A percentile compares a stretch with the other conserved stretches of the same genome.
Conservation (phyloP, 2,113 vertebrate genomes). For the Balaeniceps rex region DNA sequence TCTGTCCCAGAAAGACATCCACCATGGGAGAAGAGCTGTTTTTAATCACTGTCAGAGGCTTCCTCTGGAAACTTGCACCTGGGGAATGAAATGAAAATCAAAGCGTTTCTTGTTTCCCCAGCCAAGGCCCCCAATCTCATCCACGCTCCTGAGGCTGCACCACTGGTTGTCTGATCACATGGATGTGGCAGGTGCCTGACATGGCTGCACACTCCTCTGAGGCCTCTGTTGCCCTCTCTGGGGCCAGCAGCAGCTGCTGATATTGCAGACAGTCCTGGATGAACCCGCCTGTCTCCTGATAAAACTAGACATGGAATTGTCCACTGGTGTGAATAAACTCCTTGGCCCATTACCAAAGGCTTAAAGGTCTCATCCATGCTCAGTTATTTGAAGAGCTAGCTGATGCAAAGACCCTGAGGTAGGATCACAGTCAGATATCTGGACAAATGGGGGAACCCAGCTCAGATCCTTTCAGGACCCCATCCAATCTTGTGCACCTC, state of each 20-base stretch:
- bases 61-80: neutral
- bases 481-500: neutral
- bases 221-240: neutral
- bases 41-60: neutral
- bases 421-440: neutral
- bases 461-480: no score
- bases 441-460: neutral
- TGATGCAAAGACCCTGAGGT: neutral
- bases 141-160: fast-evolving
- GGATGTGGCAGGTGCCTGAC: neutral
- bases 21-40: neutral
- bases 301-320: neutral
- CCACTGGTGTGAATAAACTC: neutral
- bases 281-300: neutral
- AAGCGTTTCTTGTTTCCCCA: neutral
- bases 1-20: neutral
- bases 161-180: neutral
- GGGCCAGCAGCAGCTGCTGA: neutral
- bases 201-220: neutral
- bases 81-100: neutral
- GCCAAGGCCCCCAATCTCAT: neutral
- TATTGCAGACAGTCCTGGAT: neutral
- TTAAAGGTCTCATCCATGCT: neutral
- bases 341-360: neutral
- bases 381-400: neutral